phyloP scores from a whole-genome alignment of 2,113 vertebrate species.

The Hemichromis elongatus region DNA sequence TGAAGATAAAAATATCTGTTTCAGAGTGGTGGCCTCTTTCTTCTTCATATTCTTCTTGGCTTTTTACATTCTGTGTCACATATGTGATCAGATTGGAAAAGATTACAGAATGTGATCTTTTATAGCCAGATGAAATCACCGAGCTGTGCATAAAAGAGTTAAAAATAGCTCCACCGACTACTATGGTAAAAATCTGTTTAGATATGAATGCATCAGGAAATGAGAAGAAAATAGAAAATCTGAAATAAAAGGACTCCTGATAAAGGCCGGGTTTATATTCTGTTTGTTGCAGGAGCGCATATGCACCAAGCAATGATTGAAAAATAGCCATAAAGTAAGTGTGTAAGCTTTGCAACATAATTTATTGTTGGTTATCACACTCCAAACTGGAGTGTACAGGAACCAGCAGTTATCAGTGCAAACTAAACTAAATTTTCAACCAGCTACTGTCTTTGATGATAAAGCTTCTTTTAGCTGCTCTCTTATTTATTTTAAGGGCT shows the following conservation, averaged over 20 bases:
- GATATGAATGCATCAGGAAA: not conserved
- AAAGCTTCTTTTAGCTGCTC: not conserved
- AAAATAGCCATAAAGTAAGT: accelerated
- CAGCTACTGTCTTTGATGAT: not conserved
- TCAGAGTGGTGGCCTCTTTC: not conserved
- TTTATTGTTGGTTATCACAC: not conserved
- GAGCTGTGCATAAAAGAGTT: not conserved
- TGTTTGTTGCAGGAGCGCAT: not conserved
- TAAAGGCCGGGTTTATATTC: not conserved
- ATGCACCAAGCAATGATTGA: not conserved
- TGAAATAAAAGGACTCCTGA: not conserved
- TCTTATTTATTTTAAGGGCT: not conserved
- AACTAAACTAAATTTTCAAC: not conserved
- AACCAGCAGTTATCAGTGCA: accelerated
- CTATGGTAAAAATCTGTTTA: not conserved
- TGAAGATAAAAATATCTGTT: not conserved
- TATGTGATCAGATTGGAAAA: not conserved
- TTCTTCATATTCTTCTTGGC: not conserved
- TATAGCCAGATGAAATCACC: not conserved
- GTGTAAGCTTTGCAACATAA: not conserved
- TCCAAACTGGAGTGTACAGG: not conserved
- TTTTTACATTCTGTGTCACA: not conserved
- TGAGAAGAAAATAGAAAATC: not conserved
- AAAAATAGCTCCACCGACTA: not conserved
- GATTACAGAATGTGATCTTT: not conserved